A percentile compares a stretch with the other conserved stretches of the same genome.
Conservation (phyloP, 1,140 invertebrate genomes). For the Sesamia nonagrioides region DNA sequence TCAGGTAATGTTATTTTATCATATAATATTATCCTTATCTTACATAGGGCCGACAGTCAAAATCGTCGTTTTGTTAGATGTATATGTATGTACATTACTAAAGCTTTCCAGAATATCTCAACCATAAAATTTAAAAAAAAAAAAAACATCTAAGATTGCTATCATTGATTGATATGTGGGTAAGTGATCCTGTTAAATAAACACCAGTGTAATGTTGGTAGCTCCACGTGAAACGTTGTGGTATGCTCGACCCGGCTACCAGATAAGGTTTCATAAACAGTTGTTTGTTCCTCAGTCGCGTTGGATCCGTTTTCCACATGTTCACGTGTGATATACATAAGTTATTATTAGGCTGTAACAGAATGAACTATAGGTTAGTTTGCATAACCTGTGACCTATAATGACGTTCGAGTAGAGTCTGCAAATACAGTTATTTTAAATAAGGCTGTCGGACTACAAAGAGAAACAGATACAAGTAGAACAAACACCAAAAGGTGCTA, state of each 20-base stretch:
- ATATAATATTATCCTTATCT: constrained; percentile 8
- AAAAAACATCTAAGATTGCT: no score
- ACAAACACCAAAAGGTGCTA: background rate
- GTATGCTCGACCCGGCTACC: constrained; percentile 19
- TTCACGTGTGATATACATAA: constrained; percentile 15
- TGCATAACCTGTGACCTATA: constrained; percentile 24
- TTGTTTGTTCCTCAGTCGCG: constrained; percentile 29
- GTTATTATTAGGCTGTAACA: constrained; percentile 14
- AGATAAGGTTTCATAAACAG: constrained; percentile 52
- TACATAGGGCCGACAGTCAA: background rate
- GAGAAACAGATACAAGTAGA: background rate
- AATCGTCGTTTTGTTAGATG: constrained; percentile 10
- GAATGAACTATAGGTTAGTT: constrained; percentile 41
- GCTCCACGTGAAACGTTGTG: constrained; percentile 48
- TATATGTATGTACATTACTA: no score
- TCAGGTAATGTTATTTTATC: constrained; percentile 17
- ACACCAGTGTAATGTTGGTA: constrained; percentile 20
- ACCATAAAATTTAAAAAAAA: no score
- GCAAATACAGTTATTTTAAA: background rate
- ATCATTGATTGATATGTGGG: background rate
- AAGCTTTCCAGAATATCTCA: background rate
- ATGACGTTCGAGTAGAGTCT: background rate
- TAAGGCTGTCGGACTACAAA: background rate
- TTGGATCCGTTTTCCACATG: constrained; percentile 10
- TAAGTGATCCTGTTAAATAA: background rate